Evolutionary conservation across 2,113 vertebrate genomes (phyloP).

Genomic region (Caracal caracal): DNA sequence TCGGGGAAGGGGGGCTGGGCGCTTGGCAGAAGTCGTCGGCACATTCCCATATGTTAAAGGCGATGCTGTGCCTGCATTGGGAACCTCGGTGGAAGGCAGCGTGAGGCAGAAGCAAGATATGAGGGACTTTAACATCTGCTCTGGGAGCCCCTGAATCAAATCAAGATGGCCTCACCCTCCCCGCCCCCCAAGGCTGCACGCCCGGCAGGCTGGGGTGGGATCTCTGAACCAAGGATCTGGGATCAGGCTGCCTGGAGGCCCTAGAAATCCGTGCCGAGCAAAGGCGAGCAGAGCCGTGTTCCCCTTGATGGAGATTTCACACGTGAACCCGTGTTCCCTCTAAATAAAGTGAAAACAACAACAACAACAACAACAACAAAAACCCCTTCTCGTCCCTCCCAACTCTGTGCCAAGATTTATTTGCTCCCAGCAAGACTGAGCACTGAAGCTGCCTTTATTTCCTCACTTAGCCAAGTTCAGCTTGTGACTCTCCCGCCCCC

Average conservation of each 20-base stretch:
- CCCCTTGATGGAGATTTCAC: not conserved
- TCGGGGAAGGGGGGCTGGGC: not conserved
- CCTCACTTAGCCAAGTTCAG: not conserved
- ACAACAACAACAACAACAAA: not conserved
- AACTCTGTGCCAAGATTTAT: rapidly evolving
- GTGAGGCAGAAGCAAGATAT: not conserved
- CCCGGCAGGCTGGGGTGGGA: not conserved
- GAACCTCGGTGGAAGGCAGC: not conserved
- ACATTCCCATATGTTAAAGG: not conserved
- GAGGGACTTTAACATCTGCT: not conserved
- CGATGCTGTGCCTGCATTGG: rapidly evolving
- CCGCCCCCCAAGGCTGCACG: not conserved
- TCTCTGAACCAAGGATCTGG: not conserved
- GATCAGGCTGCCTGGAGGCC: not conserved
- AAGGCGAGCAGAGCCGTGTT: not conserved
- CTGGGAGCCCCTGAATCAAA: not conserved
- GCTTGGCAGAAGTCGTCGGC: not conserved
- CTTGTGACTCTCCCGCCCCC: not conserved
- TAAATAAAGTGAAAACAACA: not conserved
- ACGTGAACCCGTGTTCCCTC: not conserved
- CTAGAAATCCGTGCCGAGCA: not conserved
- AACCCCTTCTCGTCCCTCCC: not conserved
- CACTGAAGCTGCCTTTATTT: not conserved
- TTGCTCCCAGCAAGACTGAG: not conserved
- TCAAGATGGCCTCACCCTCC: not conserved